Evolutionary conservation across 2,797 vertebrate species (phyloP), one percentile per base, ranked within the genome.

Genomic region (Enteromius argenteus): DNA sequence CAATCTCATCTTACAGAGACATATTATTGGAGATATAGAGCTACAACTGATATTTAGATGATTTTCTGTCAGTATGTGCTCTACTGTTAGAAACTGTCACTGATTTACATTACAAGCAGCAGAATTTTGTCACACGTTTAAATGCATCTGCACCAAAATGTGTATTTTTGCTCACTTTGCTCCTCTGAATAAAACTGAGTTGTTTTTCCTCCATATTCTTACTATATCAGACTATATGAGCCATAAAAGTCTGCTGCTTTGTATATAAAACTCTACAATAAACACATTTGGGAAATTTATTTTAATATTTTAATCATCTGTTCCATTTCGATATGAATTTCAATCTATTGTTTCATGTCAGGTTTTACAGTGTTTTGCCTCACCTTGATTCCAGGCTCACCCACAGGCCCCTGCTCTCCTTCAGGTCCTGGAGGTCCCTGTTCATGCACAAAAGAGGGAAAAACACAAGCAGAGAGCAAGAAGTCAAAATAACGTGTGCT

Each of bases 341-440:
- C 53, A 10, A 21, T 58, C 53, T 58, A 58, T n/a, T 10, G 53
- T 58, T 58, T 58, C 53, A 27, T 27, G 58, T 15, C 58, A 30
- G 23, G 58, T 4, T 60, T 60, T 60, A 60, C 58, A 11, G 44
- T 2, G 27, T 35, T 73, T 32, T 21, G 51, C 85, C 86, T 94
- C 90, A 98, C 98, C 96, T 98, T 98, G 86, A 88, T 62, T 0
- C 97, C 98, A 8, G 93, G 93, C 86, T 99, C 98, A 80, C 98
- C 98, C 56, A 94, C 91, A 32, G 92, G 89, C 84, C 98, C 98
- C 56, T 91, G 81, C 79, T 98, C 97, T 84, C 98, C 98, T 88
- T 98, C 97, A 80, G 90, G 87, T 83, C 98, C 98, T 88, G 96
- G 94, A 82, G 90, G 90, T 86, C 98, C 98, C 98, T 99, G 82